Conservation (phyloP, 2,888 invertebrate genomes). For the Caenorhabditis parvicauda region DNA sequence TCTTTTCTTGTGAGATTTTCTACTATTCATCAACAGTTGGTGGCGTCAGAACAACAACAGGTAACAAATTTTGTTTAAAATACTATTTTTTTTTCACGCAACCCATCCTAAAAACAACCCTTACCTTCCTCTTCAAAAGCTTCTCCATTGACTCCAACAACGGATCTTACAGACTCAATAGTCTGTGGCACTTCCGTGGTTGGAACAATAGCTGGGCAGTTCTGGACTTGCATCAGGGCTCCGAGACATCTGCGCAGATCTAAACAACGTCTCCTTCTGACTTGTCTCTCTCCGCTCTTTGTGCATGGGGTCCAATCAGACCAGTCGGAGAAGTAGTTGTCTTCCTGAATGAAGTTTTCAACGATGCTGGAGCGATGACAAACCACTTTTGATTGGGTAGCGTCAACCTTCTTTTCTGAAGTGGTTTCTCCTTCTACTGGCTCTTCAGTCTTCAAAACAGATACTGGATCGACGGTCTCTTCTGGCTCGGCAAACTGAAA, state of each 20-base stretch:
- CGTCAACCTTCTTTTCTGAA: constrained; percentile 1
- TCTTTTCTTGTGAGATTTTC: no score
- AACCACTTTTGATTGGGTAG: no score
- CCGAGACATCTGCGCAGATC: constrained; percentile 54
- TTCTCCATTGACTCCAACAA: constrained; percentile 21
- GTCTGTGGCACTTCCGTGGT: constrained; percentile 12
- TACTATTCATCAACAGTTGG: no score
- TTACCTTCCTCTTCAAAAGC: constrained; percentile 29
- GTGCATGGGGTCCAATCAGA: constrained; percentile 59
- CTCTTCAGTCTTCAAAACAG: constrained; percentile 7
- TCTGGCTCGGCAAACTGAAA: no score
- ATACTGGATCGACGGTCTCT: constrained; percentile 11
- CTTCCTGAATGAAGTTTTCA: no score
- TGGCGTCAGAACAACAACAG: no score
- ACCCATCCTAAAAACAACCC: constrained; percentile 5
- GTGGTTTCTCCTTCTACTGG: constrained; percentile 3
- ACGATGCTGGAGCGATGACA: no score
- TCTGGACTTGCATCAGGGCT: constrained; percentile 51
- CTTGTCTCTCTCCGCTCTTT: constrained; percentile 54
- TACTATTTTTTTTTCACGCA: background rate
- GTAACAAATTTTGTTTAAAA: no score
- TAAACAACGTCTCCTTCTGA: constrained; percentile 58
- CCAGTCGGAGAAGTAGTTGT: constrained; percentile 59
- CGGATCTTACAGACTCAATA: constrained; percentile 17
- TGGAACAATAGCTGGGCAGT: constrained; percentile 35